These are phyloP conservation scores for Caenorhabditis inopinata DNA, from an alignment of 1,140 invertebrate genomes.

Conservation along the genomic window DNA sequence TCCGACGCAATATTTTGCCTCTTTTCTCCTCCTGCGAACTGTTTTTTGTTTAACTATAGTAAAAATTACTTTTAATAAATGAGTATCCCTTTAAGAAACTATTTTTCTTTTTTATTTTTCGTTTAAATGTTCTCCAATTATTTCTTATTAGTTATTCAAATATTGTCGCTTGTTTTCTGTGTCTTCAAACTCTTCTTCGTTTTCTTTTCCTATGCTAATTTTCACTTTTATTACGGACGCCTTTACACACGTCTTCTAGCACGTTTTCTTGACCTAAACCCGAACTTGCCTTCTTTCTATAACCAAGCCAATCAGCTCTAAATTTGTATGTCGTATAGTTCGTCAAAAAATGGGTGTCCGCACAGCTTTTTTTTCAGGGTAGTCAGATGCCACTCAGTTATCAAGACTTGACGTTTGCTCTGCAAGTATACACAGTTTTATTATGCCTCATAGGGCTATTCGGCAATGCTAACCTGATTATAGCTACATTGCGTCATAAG, in stretches of 20 bases:
- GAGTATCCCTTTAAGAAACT: background rate
- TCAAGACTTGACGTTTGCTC: background rate
- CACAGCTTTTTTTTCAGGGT: background rate
- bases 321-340: background rate
- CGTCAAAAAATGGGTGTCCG: background rate
- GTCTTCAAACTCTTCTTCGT: too few relatives aligned
- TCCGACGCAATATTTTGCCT: background rate
- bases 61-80: background rate
- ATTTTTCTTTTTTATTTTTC: background rate
- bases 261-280: too few relatives aligned
- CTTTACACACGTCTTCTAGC: too few relatives aligned
- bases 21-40: too few relatives aligned
- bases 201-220: too few relatives aligned
- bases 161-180: too few relatives aligned
- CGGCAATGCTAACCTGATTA: background rate
- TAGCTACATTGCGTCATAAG: background rate
- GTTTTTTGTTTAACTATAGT: background rate
- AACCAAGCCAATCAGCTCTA: background rate
- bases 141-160: background rate
- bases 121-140: too few relatives aligned
- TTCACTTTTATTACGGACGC: too few relatives aligned
- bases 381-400: background rate
- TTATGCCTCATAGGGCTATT: background rate
- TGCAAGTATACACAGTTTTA: background rate
- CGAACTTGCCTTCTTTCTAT: too few relatives aligned